Percentiles rank a stretch among this genome's conserved stretches.
phyloP scores from a whole-genome alignment of 2,113 vertebrate species.

The Mugil cephalus region DNA sequence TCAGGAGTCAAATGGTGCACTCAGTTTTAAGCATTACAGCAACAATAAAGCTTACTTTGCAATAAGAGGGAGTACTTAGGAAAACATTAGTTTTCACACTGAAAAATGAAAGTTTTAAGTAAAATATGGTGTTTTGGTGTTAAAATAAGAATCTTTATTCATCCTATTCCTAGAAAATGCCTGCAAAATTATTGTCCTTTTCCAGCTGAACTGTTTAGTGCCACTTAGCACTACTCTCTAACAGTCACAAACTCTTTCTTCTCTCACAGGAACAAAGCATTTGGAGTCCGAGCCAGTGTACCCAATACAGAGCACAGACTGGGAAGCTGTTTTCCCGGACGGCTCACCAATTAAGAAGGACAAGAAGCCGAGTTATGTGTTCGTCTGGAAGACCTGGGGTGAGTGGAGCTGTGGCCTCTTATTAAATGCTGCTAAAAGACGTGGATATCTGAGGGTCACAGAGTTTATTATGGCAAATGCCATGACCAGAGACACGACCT shows the following conservation, averaged over 20 bases:
- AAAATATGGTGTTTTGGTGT: too few relatives aligned
- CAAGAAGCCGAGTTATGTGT: constrained; percentile 88
- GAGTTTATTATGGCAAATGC: constrained; percentile 7
- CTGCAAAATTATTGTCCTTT: too few relatives aligned
- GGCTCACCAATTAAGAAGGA: constrained; percentile 81
- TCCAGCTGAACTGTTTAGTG: too few relatives aligned
- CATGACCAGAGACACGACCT: constrained; percentile 8
- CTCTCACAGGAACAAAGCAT: constrained; percentile 83
- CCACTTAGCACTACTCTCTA: background rate
- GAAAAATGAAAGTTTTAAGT: too few relatives aligned
- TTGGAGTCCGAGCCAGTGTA: constrained; percentile 85
- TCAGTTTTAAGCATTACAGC: too few relatives aligned
- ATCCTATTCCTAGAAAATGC: too few relatives aligned
- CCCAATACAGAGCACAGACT: constrained; percentile 70
- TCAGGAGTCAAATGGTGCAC: too few relatives aligned
- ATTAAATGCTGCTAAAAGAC: background rate
- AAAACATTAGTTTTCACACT: too few relatives aligned
- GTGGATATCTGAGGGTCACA: background rate
- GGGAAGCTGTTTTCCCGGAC: constrained; percentile 87
- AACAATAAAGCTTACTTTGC: too few relatives aligned
- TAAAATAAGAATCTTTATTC: too few relatives aligned
- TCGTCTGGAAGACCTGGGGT: constrained; percentile 95
- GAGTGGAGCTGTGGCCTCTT: constrained; percentile 50
- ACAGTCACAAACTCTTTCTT: background rate
- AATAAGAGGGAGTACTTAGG: too few relatives aligned